Conservation (phyloP, 2,113 vertebrate genomes). For the Phaethornis superciliosus region DNA sequence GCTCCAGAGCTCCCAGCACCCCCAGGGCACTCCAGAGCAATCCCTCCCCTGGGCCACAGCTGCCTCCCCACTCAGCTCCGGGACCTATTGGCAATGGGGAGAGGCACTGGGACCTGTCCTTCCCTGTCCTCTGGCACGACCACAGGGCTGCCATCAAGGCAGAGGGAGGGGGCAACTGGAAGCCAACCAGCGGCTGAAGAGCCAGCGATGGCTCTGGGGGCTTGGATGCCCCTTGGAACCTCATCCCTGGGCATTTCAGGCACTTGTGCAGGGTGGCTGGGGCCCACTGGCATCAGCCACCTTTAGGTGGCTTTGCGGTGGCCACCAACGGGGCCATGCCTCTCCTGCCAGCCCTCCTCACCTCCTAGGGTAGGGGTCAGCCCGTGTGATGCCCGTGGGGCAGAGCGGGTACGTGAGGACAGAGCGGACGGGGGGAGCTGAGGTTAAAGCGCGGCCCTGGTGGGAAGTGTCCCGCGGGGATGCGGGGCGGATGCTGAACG, state of each 20-base stretch:
- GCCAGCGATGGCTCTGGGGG: neutral
- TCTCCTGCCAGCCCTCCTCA: neutral
- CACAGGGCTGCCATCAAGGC: neutral
- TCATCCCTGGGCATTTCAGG: neutral
- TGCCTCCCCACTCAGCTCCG: neutral
- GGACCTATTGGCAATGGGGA: neutral
- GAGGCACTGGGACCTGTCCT: neutral
- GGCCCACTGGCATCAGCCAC: fast-evolving
- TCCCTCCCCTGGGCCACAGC: fast-evolving
- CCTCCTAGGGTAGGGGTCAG: fast-evolving
- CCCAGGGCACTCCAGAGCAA: neutral
- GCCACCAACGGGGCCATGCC: fast-evolving
- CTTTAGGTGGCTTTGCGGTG: neutral
- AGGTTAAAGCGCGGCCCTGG: neutral
- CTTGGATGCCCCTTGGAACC: neutral
- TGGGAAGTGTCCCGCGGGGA: neutral
- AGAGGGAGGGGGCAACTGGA: neutral
- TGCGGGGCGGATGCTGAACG: neutral
- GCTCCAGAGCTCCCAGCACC: neutral
- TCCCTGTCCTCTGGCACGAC: neutral
- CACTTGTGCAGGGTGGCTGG: neutral
- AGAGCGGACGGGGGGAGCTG: neutral
- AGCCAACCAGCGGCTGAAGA: neutral
- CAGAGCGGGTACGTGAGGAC: neutral
- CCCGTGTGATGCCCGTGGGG: fast-evolving